A percentile compares a stretch with the other conserved stretches of the same genome.
phyloP scores from a whole-genome alignment of 2,888 invertebrate species.

The Agrotis exclamationis region DNA sequence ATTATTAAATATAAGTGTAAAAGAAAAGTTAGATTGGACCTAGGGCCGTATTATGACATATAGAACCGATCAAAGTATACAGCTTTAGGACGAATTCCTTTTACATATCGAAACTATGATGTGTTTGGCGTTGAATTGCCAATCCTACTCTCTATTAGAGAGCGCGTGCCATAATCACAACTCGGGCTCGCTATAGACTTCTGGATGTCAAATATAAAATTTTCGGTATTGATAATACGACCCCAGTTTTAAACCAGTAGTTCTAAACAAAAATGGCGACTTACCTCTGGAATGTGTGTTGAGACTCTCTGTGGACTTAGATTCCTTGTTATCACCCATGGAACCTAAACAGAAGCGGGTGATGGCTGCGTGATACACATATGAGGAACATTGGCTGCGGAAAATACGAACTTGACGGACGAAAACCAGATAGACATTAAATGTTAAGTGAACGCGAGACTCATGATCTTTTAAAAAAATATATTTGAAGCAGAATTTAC shows the following conservation, averaged over 20 bases:
- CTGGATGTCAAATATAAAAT: too few species aligned
- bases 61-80: too few species aligned
- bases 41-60: conserved; percentile 1
- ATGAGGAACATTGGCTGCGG: conserved; percentile 30
- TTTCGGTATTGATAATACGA: background rate
- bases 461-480: background rate
- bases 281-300: conserved; percentile 85
- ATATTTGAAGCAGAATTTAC: background rate
- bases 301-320: conserved; percentile 86
- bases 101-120: too few species aligned
- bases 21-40: background rate
- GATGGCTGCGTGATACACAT: conserved; percentile 42
- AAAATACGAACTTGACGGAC: conserved; percentile 1
- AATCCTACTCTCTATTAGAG: too few species aligned
- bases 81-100: too few species aligned
- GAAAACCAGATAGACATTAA: too few species aligned
- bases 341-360: conserved; percentile 78
- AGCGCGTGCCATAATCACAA: too few species aligned
- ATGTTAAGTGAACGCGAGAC: too few species aligned
- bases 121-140: too few species aligned
- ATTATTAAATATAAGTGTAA: conserved; percentile 6
- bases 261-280: conserved; percentile 42
- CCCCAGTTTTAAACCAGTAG: background rate
- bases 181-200: too few species aligned
- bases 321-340: conserved; percentile 87